A percentile compares a stretch with the other conserved stretches of the same genome.
Evolutionary conservation across 2,888 invertebrate species (phyloP).

Genomic region (Aproaerema taeniolella): DNA sequence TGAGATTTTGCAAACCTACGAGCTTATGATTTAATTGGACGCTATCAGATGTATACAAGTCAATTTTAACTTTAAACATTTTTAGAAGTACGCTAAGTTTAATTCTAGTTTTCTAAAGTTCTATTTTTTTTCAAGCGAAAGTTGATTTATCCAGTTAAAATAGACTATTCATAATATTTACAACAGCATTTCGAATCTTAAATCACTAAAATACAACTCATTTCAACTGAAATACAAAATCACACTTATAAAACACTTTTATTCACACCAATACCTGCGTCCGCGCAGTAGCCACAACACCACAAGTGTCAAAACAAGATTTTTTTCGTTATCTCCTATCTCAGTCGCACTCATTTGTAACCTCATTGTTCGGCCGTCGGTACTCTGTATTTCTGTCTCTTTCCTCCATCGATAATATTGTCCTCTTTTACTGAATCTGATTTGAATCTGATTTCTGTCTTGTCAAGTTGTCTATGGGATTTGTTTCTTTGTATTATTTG

Average conservation of each 20-base stretch:
- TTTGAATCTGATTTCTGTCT: constrained; percentile 10
- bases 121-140: too few relatives aligned
- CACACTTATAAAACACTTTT: constrained; percentile 1
- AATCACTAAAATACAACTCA: too few relatives aligned
- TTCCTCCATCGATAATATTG: constrained; percentile 54
- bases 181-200: too few relatives aligned
- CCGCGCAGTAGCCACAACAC: constrained; percentile 28
- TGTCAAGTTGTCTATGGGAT: constrained; percentile 1
- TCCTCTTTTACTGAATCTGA: constrained; percentile 45
- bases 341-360: constrained; percentile 41
- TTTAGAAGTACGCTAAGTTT: too few relatives aligned
- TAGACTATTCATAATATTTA: too few relatives aligned
- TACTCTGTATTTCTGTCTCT: constrained; percentile 32
- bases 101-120: too few relatives aligned
- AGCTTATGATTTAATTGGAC: too few relatives aligned
- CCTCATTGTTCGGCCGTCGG: constrained; percentile 40
- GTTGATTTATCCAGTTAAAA: too few relatives aligned
- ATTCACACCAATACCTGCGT: constrained; percentile 23
- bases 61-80: too few relatives aligned
- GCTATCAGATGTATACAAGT: too few relatives aligned
- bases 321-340: constrained; percentile 26
- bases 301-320: constrained; percentile 23
- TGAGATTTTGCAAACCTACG: too few relatives aligned
- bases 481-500: background rate
- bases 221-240: too few relatives aligned